phyloP scores from a whole-genome alignment of 2,888 invertebrate genomes.

The Scelioninae gen. 1 region DNA sequence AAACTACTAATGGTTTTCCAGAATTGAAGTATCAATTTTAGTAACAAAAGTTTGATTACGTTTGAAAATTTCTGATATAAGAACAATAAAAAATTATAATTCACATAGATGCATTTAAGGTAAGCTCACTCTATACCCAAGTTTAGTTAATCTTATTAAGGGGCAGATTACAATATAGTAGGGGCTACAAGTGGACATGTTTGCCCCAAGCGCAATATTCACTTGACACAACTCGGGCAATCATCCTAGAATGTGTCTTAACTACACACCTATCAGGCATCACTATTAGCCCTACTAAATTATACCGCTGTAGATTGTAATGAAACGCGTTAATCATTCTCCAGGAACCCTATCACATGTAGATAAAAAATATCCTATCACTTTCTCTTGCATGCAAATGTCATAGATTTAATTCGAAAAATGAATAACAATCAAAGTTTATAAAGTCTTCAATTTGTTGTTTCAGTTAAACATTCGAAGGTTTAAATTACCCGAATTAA shows the following conservation, averaged over 20 bases:
- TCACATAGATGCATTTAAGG: slow-evolving; percentile 10
- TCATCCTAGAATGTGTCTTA: slow-evolving; percentile 51
- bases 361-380: not conserved
- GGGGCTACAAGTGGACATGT: slow-evolving; percentile 40
- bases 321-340: slow-evolving; percentile 30
- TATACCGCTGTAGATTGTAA: slow-evolving; percentile 21
- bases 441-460: too few species aligned
- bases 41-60: too few species aligned
- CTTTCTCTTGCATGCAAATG: too few species aligned
- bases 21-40: too few species aligned
- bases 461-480: too few species aligned
- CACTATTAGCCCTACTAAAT: slow-evolving; percentile 38
- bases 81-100: too few species aligned
- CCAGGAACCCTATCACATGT: not conserved
- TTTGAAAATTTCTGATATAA: too few species aligned
- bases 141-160: slow-evolving; percentile 51
- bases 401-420: too few species aligned
- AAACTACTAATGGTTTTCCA: too few species aligned
- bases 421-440: too few species aligned
- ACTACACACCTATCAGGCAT: slow-evolving; percentile 32
- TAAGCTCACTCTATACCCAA: slow-evolving; percentile 18
- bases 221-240: slow-evolving; percentile 50
- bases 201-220: slow-evolving; percentile 55
- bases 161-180: slow-evolving; percentile 36
- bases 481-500: too few species aligned